Conservation (phyloP, 1,140 invertebrate genomes). For the Drosophila asahinai region DNA sequence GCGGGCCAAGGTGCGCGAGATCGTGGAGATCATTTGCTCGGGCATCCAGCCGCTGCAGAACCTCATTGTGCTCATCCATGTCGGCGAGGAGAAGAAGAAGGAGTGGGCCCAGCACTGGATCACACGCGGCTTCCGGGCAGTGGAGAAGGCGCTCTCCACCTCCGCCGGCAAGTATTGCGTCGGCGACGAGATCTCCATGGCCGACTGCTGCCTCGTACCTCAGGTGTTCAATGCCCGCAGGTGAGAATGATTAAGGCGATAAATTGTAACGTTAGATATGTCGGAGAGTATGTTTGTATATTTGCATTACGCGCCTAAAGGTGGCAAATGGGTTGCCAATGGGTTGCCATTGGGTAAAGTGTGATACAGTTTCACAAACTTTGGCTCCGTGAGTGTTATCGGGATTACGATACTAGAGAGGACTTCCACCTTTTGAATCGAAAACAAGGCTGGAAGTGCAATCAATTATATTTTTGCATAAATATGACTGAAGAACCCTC, state of each 20-base stretch:
- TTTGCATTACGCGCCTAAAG: too few species aligned
- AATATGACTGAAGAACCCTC: too few species aligned
- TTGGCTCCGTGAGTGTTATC: too few species aligned
- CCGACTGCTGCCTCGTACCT: constrained; percentile 97
- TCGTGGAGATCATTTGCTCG: constrained; percentile 92
- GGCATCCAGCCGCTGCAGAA: constrained; percentile 99
- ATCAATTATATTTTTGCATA: too few species aligned
- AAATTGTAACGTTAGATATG: too few species aligned
- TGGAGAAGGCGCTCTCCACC: constrained; percentile 94
- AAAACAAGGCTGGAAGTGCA: too few species aligned
- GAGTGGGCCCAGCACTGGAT: constrained; percentile 98
- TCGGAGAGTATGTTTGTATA: too few species aligned
- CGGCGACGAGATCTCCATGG: constrained; percentile 96
- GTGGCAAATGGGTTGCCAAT: too few species aligned
- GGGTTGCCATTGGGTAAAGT: too few species aligned
- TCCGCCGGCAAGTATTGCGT: constrained; percentile 97
- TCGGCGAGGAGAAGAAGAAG: constrained; percentile 94
- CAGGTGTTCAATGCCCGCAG: constrained; percentile 96
- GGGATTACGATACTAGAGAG: too few species aligned
- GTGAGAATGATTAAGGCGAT: constrained; percentile 78
- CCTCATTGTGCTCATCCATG: constrained; percentile 93
- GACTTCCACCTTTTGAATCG: too few species aligned
- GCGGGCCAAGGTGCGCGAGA: constrained; percentile 92
- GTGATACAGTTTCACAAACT: too few species aligned
- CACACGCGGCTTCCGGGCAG: constrained; percentile 93